A percentile compares a stretch with the other conserved stretches of the same genome.
Conservation (phyloP, 2,888 invertebrate species). For the Drosophila borealis region DNA sequence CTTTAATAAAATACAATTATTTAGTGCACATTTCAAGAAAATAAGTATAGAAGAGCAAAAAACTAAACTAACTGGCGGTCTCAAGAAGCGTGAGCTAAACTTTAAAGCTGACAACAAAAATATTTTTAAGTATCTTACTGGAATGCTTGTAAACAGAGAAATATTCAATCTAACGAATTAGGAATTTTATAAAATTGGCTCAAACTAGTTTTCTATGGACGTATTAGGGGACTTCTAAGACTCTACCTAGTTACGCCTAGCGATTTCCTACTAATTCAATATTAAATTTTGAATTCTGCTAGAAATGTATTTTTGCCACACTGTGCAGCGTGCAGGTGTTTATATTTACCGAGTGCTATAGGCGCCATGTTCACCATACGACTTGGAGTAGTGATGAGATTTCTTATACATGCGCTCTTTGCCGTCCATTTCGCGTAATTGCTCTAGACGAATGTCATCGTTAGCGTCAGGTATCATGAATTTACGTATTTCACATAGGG, state of each 20-base stretch:
- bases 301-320: neutral
- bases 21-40: neutral
- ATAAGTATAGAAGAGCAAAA: neutral
- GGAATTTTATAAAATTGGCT: neutral
- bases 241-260: too few species aligned
- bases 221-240: too few species aligned
- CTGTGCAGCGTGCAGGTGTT: neutral
- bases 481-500: slow-evolving; percentile 91
- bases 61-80: neutral
- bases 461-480: slow-evolving; percentile 91
- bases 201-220: neutral
- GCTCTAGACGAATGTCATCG: slow-evolving; percentile 83
- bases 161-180: too few species aligned
- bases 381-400: slow-evolving; percentile 81
- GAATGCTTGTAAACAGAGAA: too few species aligned
- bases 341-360: slow-evolving; percentile 76
- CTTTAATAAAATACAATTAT: slow-evolving; percentile 47
- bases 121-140: too few species aligned
- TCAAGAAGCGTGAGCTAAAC: too few species aligned
- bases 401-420: slow-evolving; percentile 83
- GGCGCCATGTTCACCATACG: slow-evolving; percentile 78
- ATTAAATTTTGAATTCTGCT: neutral
- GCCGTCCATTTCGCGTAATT: slow-evolving; percentile 83
- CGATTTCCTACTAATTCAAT: too few species aligned
- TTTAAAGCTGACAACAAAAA: too few species aligned